Evolutionary conservation across 2,888 invertebrate species (phyloP).

Genomic region (Heliconius hortense): DNA sequence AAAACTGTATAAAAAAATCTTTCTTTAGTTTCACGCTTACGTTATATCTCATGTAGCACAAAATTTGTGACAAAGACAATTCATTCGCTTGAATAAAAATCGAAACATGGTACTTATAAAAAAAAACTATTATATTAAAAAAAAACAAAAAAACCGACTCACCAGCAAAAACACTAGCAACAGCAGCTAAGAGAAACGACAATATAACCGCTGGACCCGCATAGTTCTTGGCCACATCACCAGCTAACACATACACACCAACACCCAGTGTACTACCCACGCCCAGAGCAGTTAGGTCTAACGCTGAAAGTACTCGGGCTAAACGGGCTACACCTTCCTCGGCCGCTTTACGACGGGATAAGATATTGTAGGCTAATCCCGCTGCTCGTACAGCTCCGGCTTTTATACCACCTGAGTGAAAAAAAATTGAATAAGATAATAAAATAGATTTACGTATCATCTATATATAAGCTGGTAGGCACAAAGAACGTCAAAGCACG

Average conservation of each 20-base stretch:
- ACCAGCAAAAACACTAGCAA: conserved; percentile 96
- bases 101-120: no score
- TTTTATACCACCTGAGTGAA: conserved; percentile 63
- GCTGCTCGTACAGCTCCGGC: conserved; percentile 65
- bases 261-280: conserved; percentile 93
- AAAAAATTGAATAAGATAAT: background rate
- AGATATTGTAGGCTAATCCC: conserved; percentile 62
- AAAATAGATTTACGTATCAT: no score
- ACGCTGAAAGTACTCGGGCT: conserved; percentile 88
- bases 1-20: no score
- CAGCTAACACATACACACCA: conserved; percentile 94
- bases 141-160: conserved; percentile 45
- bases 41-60: no score
- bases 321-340: conserved; percentile 78
- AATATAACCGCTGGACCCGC: conserved; percentile 94
- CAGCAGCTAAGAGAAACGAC: conserved; percentile 93
- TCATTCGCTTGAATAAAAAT: background rate
- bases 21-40: no score
- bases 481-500: no score
- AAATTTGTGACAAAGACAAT: no score
- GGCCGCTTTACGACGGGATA: conserved; percentile 73
- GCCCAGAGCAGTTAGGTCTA: conserved; percentile 92
- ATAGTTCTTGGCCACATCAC: conserved; percentile 89
- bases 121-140: background rate
- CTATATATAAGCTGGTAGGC: no score